Evolutionary conservation across 2,888 invertebrate species (phyloP).

Genomic region (Pimpla rufipes): DNA sequence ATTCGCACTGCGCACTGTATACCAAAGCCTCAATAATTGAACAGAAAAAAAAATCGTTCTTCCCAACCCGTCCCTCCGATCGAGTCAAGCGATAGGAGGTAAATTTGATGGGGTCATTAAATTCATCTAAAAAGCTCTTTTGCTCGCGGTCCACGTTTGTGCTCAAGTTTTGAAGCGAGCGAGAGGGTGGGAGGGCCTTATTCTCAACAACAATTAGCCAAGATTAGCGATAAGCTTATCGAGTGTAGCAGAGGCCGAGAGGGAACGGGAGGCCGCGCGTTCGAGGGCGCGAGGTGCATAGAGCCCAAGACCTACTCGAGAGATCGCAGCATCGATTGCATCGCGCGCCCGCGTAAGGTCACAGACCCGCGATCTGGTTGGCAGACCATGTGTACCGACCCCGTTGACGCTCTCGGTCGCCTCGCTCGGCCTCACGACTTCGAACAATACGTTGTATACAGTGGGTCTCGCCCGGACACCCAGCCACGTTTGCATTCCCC

Average conservation of each 20-base stretch:
- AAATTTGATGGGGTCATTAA: neutral
- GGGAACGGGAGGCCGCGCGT: conserved; percentile 27
- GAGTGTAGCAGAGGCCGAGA: conserved; percentile 18
- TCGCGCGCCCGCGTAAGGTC: conserved; percentile 77
- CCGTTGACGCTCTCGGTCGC: conserved; percentile 51
- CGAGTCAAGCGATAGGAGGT: neutral
- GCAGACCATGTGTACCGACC: conserved; percentile 77
- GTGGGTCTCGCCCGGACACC: conserved; percentile 43
- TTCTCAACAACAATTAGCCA: conserved; percentile 59
- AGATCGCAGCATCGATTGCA: conserved; percentile 61
- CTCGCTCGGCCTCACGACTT: conserved; percentile 55
- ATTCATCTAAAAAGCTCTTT: neutral
- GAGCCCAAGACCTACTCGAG: conserved; percentile 80
- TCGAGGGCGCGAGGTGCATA: conserved; percentile 76
- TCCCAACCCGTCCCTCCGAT: too few relatives aligned
- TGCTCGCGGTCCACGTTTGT: neutral
- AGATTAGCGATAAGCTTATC: conserved; percentile 63
- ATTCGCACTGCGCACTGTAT: neutral
- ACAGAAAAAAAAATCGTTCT: too few relatives aligned
- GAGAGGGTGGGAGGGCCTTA: conserved; percentile 4
- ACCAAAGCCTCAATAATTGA: neutral
- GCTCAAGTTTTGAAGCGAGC: conserved; percentile 27
- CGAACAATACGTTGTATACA: conserved; percentile 58
- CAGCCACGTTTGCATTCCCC: conserved; percentile 39
- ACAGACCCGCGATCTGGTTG: conserved; percentile 77